These are phyloP conservation scores for Cephus rjabovi DNA, from an alignment of 2,888 invertebrate genomes.

Conservation along the genomic window DNA sequence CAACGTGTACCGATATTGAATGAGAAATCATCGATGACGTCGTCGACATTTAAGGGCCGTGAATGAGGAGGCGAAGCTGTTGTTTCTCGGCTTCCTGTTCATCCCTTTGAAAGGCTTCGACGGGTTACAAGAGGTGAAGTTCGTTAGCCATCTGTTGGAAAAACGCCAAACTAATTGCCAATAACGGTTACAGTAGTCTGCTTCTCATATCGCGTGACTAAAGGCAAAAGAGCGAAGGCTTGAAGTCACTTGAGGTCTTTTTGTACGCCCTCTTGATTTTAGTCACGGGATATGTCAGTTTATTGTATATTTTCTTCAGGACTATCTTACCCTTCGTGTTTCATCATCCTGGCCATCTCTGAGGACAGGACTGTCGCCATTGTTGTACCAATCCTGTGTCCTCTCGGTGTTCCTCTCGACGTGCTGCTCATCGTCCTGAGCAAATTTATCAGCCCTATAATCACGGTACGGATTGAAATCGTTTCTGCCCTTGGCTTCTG, in stretches of 20 bases:
- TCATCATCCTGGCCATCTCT: slow-evolving; percentile 34
- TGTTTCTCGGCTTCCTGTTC: slow-evolving; percentile 19
- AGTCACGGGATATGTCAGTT: too few species aligned
- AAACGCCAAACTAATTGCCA: slow-evolving; percentile 21
- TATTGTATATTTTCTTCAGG: neutral
- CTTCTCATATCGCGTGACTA: neutral
- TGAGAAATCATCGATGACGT: slow-evolving; percentile 3
- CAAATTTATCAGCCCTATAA: neutral
- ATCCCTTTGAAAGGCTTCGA: slow-evolving; percentile 22
- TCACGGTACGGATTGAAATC: slow-evolving; percentile 2
- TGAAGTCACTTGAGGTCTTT: too few species aligned
- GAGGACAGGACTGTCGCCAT: slow-evolving; percentile 31
- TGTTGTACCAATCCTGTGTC: slow-evolving; percentile 39
- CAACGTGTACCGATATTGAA: neutral
- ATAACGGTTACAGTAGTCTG: neutral
- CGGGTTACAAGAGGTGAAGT: slow-evolving; percentile 41
- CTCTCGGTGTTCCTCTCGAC: slow-evolving; percentile 26
- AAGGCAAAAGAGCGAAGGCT: too few species aligned
- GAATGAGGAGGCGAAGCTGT: slow-evolving; percentile 31
- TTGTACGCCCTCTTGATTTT: too few species aligned
- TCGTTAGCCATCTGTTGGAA: slow-evolving; percentile 39
- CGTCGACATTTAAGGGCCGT: slow-evolving; percentile 8
- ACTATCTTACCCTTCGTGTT: slow-evolving; percentile 36
- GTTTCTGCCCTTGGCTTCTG: slow-evolving; percentile 5
- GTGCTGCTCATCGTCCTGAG: slow-evolving; percentile 4